These are phyloP conservation scores for Halcyon senegalensis DNA, from an alignment of 2,113 vertebrate genomes.

Conservation along the genomic window DNA sequence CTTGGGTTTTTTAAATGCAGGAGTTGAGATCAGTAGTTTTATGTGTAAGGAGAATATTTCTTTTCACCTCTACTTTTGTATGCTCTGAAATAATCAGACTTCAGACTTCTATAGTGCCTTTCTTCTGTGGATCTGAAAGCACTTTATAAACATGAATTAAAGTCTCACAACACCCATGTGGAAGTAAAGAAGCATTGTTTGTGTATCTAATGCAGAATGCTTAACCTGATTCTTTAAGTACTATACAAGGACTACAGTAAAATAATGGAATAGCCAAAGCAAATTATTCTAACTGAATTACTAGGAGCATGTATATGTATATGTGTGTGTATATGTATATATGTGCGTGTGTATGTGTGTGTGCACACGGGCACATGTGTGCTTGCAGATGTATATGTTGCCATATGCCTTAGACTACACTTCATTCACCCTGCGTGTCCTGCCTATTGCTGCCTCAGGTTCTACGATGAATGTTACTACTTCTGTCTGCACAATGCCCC, in stretches of 20 bases:
- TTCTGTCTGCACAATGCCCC: neutral
- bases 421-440: neutral
- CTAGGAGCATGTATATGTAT: fast-evolving
- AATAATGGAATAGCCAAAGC: constrained; percentile 11
- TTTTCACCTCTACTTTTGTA: constrained; percentile 67
- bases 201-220: constrained; percentile 26
- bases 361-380: fast-evolving
- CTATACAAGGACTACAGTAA: neutral
- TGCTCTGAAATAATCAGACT: constrained; percentile 54
- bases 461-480: neutral
- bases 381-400: neutral
- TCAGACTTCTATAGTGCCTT: constrained; percentile 55
- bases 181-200: constrained; percentile 55
- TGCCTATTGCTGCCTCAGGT: neutral
- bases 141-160: constrained; percentile 69
- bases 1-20: constrained; percentile 25
- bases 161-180: constrained; percentile 33
- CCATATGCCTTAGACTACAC: neutral
- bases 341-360: too few species aligned
- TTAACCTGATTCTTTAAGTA: constrained; percentile 50
- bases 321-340: neutral
- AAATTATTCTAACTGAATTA: constrained; percentile 2
- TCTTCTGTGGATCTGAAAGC: constrained; percentile 61
- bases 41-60: constrained; percentile 41
- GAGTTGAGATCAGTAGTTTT: constrained; percentile 62